Percentiles rank a stretch among this genome's conserved stretches.
These are phyloP conservation scores for Parnassius glacialis DNA, from an alignment of 2,888 invertebrate genomes.

Conservation along the genomic window DNA sequence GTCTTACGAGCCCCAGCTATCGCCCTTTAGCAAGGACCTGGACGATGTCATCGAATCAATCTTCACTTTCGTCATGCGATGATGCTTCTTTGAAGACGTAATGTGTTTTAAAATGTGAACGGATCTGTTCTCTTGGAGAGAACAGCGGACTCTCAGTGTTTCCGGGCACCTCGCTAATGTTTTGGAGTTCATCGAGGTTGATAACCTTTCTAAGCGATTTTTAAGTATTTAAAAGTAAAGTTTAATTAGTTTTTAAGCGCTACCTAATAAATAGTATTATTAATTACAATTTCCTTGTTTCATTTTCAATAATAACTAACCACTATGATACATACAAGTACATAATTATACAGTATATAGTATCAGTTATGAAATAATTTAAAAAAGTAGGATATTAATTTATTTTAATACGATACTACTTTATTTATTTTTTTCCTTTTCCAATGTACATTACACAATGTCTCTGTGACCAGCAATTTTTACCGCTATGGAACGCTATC, in stretches of 20 bases:
- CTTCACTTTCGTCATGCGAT: conserved; percentile 74
- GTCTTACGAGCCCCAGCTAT: conserved; percentile 65
- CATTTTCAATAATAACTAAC: conserved; percentile 6
- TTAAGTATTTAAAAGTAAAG: background rate
- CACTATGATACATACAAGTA: background rate
- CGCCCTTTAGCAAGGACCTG: conserved; percentile 72
- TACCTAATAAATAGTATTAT: conserved; percentile 6
- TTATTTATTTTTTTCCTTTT: too few species aligned
- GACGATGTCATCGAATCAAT: conserved; percentile 74
- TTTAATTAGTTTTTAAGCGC: conserved; percentile 2
- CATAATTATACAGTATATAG: too few species aligned
- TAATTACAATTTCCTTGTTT: conserved; percentile 8
- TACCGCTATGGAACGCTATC: too few species aligned
- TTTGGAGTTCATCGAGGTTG: conserved; percentile 4
- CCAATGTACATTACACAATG: too few species aligned
- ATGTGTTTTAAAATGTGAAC: conserved; percentile 29
- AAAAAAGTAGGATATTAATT: too few species aligned
- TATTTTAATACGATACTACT: too few species aligned
- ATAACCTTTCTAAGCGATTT: conserved; percentile 9
- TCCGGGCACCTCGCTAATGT: conserved; percentile 5
- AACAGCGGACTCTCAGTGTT: conserved; percentile 19
- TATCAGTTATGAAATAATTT: background rate
- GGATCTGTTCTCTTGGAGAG: conserved; percentile 16
- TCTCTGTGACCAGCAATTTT: too few species aligned
- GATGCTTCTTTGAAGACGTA: conserved; percentile 34